A percentile compares a stretch with the other conserved stretches of the same genome.
Conservation (phyloP, 2,888 invertebrate genomes). For the Amphipoea oculea region DNA sequence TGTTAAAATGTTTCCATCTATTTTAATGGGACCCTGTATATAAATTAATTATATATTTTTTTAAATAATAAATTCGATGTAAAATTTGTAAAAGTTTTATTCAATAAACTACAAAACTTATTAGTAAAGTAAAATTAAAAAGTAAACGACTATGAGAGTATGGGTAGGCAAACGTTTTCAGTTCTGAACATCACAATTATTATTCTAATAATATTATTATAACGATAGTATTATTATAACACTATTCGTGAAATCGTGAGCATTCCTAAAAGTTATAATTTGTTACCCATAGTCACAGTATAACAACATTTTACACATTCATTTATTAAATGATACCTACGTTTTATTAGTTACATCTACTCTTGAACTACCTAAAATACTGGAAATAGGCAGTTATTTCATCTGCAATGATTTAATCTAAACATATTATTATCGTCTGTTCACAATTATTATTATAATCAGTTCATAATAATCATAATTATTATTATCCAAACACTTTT, state of each 20-base stretch:
- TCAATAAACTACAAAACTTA: slow-evolving; percentile 35
- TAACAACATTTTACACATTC: slow-evolving; percentile 26
- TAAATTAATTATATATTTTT: slow-evolving; percentile 38
- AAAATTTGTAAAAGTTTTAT: slow-evolving; percentile 34
- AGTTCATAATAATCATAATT: not conserved
- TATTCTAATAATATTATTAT: not conserved
- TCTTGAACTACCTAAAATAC: slow-evolving; percentile 15
- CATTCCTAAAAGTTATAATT: not conserved
- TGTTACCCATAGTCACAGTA: slow-evolving; percentile 27
- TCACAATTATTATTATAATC: no score
- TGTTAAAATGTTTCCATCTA: no score
- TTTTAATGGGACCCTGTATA: not conserved
- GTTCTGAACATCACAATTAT: slow-evolving; percentile 7
- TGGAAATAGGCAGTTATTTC: no score
- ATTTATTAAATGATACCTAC: slow-evolving; percentile 16
- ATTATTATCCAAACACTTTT: slow-evolving; percentile 6
- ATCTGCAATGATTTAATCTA: not conserved
- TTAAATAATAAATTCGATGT: slow-evolving; percentile 9
- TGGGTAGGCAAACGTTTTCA: not conserved
- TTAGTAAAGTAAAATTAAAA: slow-evolving; percentile 11
- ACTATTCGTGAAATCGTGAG: not conserved
- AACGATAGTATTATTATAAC: not conserved
- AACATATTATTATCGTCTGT: not conserved
- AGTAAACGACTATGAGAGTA: slow-evolving; percentile 19
- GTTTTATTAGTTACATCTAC: slow-evolving; percentile 7